Base-by-base conservation (phyloP, 1,140 invertebrate genomes). In the Pachyrhynchus sulphureomaculatus region DNA sequence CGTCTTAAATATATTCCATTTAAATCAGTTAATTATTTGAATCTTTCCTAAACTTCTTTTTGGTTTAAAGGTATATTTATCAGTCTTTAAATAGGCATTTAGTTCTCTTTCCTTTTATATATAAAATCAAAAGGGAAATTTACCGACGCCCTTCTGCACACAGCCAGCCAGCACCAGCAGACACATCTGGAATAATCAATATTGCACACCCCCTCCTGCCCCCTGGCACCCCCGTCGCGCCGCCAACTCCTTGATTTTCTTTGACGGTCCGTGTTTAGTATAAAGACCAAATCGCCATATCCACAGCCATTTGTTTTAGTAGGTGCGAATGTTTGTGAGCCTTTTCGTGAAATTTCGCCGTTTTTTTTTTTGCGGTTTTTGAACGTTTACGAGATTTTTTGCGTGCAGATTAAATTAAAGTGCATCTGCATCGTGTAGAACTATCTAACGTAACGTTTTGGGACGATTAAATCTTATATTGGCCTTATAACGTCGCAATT, bases 111-210 rank as follows among this genome's bases (percentile, higher is more conserved):
- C n/a, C n/a, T n/a, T n/a, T n/a, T n/a, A n/a, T n/a, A n/a, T n/a
- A n/a, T n/a, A n/a, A n/a, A 29, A 29, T 29, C 12, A 6, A 10
- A 2, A 12, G 41, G 41, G 41, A 15, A 23, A 44, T 44, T 44
- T 15, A 44, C 41, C 12, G 6, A n/a, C 41, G 41, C 41, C 41
- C 41, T 42, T 42, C 39, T 20, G 41, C 41, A 18, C 41, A 20
- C 41, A 21, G 41, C 41, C 41, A 44, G 41, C 41, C 41, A 44
- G 41, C 41, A 44, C 41, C 41, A 44, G 41, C 41, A 5, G 47
- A 62, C 56, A 49, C 49, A 64, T 68, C 61, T 48, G 62, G 62
- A 66, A 68, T 65, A 66, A 68, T 65, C 66, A 68, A 68, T 68
- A 68, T 62, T 65, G 59, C 63, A 65, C 66, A 60, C 55, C 56